Evolutionary conservation across 2,888 invertebrate species (phyloP).

Genomic region (Beris chalybata): DNA sequence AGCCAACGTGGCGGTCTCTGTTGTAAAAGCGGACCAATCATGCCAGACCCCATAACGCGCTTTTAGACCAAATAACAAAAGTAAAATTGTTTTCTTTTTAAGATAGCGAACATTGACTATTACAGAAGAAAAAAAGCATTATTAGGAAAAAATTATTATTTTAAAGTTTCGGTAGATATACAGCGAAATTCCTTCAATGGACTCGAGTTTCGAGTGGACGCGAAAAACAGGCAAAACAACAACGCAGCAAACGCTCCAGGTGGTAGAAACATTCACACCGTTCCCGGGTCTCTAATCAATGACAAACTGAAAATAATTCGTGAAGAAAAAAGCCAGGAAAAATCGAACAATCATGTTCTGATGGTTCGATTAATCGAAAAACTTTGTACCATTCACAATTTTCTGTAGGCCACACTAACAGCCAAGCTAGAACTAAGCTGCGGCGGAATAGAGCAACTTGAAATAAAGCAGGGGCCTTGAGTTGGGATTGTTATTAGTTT

Average conservation of each 20-base stretch:
- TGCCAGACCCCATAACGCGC: conserved; percentile 27
- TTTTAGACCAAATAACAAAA: conserved; percentile 26
- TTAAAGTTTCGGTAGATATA: conserved; percentile 20
- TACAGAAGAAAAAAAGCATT: neutral
- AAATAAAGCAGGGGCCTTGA: too few species aligned
- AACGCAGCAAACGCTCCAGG: conserved; percentile 24
- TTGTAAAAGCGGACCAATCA: conserved; percentile 22
- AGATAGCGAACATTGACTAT: neutral
- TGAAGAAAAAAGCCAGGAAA: conserved; percentile 13
- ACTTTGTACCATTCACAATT: too few species aligned
- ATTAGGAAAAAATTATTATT: conserved; percentile 17
- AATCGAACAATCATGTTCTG: conserved; percentile 14
- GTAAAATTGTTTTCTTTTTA: conserved; percentile 13
- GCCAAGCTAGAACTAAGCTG: too few species aligned
- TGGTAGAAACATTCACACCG: conserved; percentile 1
- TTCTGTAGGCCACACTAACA: too few species aligned
- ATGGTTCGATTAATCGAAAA: conserved; percentile 23
- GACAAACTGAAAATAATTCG: conserved; percentile 20
- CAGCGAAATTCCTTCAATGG: conserved; percentile 21
- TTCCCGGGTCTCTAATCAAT: conserved; percentile 24
- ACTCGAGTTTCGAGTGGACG: neutral
- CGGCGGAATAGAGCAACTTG: too few species aligned
- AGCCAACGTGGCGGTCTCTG: neutral
- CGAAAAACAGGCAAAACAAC: conserved; percentile 2
- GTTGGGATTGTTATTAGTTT: too few species aligned